A percentile compares a stretch with the other conserved stretches of the same genome.
These are phyloP conservation scores for Chloropsis cyanopogon DNA, from an alignment of 2,113 vertebrate species.

Conservation along the genomic window DNA sequence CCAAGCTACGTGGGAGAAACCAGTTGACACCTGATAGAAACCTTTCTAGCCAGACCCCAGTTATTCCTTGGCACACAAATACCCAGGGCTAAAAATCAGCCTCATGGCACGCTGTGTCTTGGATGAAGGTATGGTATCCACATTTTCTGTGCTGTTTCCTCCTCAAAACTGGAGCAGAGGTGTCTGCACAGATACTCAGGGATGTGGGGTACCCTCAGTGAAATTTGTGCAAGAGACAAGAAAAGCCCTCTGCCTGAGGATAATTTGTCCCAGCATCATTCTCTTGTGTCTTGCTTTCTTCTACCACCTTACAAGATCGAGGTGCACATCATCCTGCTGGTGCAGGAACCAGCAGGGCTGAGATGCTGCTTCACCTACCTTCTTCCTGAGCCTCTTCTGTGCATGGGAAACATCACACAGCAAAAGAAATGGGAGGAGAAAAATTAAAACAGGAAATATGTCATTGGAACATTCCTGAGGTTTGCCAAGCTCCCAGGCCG, in stretches of 20 bases:
- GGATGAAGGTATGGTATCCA: background rate
- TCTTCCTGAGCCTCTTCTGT: constrained; percentile 76
- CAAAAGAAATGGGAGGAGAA: background rate
- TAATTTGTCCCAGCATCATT: background rate
- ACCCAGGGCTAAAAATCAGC: background rate
- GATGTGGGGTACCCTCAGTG: background rate
- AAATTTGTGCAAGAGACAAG: background rate
- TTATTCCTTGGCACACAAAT: background rate
- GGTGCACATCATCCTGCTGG: background rate
- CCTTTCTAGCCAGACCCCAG: background rate
- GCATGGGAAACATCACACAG: background rate
- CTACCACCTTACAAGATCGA: background rate
- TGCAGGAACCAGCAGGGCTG: background rate
- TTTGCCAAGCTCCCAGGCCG: background rate
- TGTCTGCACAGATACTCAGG: fast-evolving
- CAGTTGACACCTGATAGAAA: background rate
- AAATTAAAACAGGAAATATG: constrained; percentile 22
- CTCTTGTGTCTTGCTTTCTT: background rate
- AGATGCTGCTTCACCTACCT: constrained; percentile 80
- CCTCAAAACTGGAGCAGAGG: background rate
- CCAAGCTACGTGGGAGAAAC: background rate
- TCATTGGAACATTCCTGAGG: constrained; percentile 2
- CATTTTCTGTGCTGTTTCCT: background rate
- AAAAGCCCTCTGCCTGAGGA: background rate
- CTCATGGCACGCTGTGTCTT: background rate